Evolutionary conservation across 2,113 vertebrate genomes (phyloP), one percentile per base, ranked within the genome.

Genomic region (Dasyornis broadbenti): DNA sequence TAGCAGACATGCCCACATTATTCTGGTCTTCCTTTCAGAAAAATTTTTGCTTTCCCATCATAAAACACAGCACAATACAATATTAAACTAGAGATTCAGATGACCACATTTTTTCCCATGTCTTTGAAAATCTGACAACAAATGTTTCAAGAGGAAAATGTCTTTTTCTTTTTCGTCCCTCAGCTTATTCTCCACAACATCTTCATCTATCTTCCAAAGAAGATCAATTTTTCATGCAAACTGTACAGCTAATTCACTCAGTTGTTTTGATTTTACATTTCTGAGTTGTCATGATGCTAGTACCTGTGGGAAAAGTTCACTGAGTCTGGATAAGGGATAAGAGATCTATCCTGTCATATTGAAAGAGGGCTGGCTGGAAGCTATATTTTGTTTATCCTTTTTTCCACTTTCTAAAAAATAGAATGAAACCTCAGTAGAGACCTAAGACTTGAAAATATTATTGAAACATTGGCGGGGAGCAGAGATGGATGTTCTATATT

Each of bases 201-300:
- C 45, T 72, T 66, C 33, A 80, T 88, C 35, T 12, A 19, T 44
- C 39, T 59, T 57, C 39, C 31, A 82, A 69, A 82, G 66, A 76
- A 71, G 63, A 60, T 63, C 30, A 63, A 5, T 60, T 92, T 82
- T 86, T 66, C 47, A 66, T 68, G 56, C 59, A 91, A 75, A 60
- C n/a, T 60, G 13, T 60, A 71, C 40, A 64, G 33, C 21, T 66
- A 85, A 82, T 47, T 35, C 3, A 0, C 31, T 70, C 40, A 6
- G 66, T 77, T 96, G 52, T 92, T 94, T 92, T 92, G 77, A 91
- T 95, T 95, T 95, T 91, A 73, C 39, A 56, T 84, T 94, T 90
- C 61, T 91, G 73, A 60, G 35, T 86, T 92, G 84, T 82, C 35
- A 17, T 70, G 60, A 81, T 78, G 39, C 47, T 59, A 57, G 50